A percentile compares a stretch with the other conserved stretches of the same genome.
These are phyloP conservation scores for Nomada flava DNA, from an alignment of 2,888 invertebrate species.

Conservation along the genomic window DNA sequence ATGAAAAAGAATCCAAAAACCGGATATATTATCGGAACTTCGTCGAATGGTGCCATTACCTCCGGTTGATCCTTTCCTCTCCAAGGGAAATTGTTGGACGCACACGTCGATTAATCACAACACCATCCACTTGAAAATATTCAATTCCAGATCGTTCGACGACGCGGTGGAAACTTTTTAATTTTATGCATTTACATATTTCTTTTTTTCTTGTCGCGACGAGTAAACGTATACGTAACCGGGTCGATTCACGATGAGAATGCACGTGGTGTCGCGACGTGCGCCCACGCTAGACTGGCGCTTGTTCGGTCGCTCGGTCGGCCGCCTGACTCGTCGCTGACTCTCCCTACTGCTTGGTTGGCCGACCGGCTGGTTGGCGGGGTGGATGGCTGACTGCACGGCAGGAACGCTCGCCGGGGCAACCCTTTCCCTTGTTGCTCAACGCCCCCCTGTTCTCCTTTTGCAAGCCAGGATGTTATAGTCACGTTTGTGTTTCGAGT, in stretches of 20 bases:
- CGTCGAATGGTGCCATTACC: conserved; percentile 25
- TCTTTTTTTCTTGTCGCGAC: too few relatives aligned
- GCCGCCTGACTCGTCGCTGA: conserved; percentile 82
- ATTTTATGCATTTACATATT: too few relatives aligned
- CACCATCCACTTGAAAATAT: conserved; percentile 30
- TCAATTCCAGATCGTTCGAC: too few relatives aligned
- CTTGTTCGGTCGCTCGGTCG: conserved; percentile 75
- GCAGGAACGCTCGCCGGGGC: conserved; percentile 44
- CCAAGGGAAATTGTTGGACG: background rate
- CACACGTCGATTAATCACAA: conserved; percentile 40
- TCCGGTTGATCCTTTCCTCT: conserved; percentile 23
- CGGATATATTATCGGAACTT: background rate
- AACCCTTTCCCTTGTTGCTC: conserved; percentile 58
- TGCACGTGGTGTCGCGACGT: conserved; percentile 79
- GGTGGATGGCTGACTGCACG: conserved; percentile 59
- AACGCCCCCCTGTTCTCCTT: conserved; percentile 6
- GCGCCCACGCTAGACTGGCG: conserved; percentile 82
- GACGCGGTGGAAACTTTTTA: background rate
- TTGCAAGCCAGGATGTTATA: conserved; percentile 8
- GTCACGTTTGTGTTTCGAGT: conserved; percentile 27
- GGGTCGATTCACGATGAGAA: conserved; percentile 16
- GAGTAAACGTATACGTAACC: background rate
- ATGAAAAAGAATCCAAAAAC: background rate
- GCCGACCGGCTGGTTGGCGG: conserved; percentile 58
- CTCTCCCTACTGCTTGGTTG: conserved; percentile 79